Percentiles rank a stretch among this genome's conserved stretches.
Evolutionary conservation across 2,113 vertebrate genomes (phyloP).

Genomic region (Ardeotis arabs): DNA sequence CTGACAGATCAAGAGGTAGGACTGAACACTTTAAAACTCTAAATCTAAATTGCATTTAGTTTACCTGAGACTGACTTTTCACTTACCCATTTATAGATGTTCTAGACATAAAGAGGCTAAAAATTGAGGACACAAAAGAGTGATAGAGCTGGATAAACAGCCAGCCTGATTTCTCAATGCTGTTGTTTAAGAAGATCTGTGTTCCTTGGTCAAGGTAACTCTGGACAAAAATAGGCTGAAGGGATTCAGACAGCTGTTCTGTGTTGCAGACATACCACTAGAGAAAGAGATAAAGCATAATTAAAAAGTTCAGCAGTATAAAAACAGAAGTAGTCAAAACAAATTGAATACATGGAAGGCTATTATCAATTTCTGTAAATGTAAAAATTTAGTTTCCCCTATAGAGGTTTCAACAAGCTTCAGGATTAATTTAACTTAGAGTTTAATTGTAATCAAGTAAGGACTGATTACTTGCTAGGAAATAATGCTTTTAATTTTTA

Average conservation of each 20-base stretch:
- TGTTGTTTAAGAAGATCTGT: constrained; percentile 88
- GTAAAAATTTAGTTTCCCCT: background rate
- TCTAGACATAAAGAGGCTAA: constrained; percentile 93
- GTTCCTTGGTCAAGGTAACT: constrained; percentile 91
- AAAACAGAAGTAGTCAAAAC: background rate
- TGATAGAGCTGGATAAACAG: constrained; percentile 97
- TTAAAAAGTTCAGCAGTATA: constrained; percentile 2
- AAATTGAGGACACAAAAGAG: constrained; percentile 91
- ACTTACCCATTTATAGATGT: constrained; percentile 98
- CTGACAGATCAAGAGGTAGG: background rate
- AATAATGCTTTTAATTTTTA: background rate
- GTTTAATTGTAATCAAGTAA: background rate
- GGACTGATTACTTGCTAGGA: background rate
- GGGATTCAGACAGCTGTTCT: constrained; percentile 85
- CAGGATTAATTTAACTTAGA: background rate
- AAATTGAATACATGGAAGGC: background rate
- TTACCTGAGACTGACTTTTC: background rate
- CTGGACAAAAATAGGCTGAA: constrained; percentile 88
- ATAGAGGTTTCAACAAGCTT: background rate
- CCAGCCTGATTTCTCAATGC: constrained; percentile 95
- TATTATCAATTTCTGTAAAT: background rate
- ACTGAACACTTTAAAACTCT: background rate
- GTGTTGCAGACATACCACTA: constrained; percentile 93
- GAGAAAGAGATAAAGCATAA: constrained; percentile 35
- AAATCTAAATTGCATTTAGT: background rate